A percentile compares a stretch with the other conserved stretches of the same genome.
These are phyloP conservation scores for Psilopsiagon aymara DNA, from an alignment of 2,113 vertebrate species.

Conservation along the genomic window DNA sequence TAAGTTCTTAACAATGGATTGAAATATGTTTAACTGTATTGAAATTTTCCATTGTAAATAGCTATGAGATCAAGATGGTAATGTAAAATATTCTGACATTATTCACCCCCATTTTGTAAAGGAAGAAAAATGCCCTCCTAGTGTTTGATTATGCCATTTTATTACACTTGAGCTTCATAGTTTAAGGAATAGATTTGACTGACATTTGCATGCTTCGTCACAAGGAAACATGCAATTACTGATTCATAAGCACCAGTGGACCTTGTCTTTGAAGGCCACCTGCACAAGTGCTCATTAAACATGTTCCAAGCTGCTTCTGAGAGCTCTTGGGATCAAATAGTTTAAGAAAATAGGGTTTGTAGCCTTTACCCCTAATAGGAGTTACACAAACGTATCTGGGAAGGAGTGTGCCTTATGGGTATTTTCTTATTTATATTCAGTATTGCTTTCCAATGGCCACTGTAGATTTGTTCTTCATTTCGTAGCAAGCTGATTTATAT, in stretches of 20 bases:
- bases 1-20: not conserved
- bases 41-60: not conserved
- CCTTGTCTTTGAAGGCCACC: not conserved
- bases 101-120: not conserved
- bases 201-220: not conserved
- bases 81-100: not conserved
- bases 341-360: not conserved
- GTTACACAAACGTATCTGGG: not conserved
- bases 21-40: not conserved
- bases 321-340: not conserved
- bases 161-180: not conserved
- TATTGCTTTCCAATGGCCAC: not conserved
- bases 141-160: not conserved
- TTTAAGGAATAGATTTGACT: not conserved
- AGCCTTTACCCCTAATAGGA: not conserved
- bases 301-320: not conserved
- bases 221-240: not conserved
- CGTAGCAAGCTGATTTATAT: slow-evolving; percentile 18
- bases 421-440: not conserved
- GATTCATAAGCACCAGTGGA: not conserved
- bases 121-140: not conserved
- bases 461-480: not conserved
- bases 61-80: not conserved
- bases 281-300: not conserved
- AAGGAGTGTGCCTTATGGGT: not conserved